Evolutionary conservation across 2,113 vertebrate genomes (phyloP).

Genomic region (Limanda limanda): DNA sequence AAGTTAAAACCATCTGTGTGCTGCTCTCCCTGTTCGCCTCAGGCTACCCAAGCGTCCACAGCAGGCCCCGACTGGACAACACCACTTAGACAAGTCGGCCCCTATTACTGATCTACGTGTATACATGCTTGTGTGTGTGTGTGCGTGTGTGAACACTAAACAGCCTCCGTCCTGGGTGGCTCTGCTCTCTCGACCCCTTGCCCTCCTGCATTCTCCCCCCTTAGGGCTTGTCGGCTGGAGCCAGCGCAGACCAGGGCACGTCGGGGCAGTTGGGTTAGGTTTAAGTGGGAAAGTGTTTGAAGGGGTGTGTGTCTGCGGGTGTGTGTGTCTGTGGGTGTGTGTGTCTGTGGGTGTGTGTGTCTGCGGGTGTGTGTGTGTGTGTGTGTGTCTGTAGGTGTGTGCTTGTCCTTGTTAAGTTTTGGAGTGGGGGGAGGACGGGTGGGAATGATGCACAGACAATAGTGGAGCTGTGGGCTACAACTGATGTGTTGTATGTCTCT

Average conservation of each 20-base stretch:
- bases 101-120: not conserved
- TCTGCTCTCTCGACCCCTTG: not conserved
- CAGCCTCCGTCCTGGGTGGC: conserved; percentile 38
- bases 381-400: not conserved
- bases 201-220: not conserved
- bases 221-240: conserved; percentile 32
- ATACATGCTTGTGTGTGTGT: not conserved
- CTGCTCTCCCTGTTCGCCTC: not conserved
- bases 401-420: conserved; percentile 4
- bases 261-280: conserved; percentile 1
- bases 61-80: conserved; percentile 28
- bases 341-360: conserved; percentile 14
- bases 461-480: conserved; percentile 16
- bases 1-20: conserved; percentile 12
- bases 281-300: not conserved
- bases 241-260: conserved; percentile 30
- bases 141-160: conserved; percentile 39
- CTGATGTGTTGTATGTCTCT: conserved; percentile 2
- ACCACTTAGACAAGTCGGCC: conserved; percentile 21
- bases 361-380: not conserved
- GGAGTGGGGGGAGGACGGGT: not conserved
- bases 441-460: conserved; percentile 12
- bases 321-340: not conserved
- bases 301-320: conserved; percentile 16
- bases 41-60: conserved; percentile 5